A percentile compares a stretch with the other conserved stretches of the same genome.
Conservation (phyloP, 2,113 vertebrate species). For the Ameiurus melas region DNA sequence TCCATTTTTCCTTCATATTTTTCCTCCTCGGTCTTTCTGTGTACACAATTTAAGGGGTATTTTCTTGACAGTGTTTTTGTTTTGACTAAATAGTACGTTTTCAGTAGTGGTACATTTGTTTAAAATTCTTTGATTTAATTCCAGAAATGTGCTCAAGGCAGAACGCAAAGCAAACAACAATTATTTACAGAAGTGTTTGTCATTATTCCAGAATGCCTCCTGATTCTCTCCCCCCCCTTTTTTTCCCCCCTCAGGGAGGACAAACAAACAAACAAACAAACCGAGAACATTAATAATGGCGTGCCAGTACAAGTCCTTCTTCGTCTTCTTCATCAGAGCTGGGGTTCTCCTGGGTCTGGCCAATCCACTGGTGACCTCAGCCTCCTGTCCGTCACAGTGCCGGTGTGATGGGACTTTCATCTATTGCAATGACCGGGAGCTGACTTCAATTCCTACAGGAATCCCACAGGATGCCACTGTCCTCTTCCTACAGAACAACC, state of each 20-base stretch:
- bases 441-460: conserved; percentile 94
- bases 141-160: conserved; percentile 60
- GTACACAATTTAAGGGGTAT: not conserved
- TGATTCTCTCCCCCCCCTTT: conserved; percentile 62
- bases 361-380: conserved; percentile 82
- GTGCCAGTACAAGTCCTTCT: conserved; percentile 86
- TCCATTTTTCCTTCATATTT: not conserved
- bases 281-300: conserved; percentile 87
- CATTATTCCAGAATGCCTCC: conserved; percentile 60
- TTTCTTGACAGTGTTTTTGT: conserved; percentile 29
- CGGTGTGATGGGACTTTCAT: conserved; percentile 97
- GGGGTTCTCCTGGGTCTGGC: conserved; percentile 89
- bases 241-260: conserved; percentile 72
- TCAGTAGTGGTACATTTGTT: conserved; percentile 44
- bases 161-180: conserved; percentile 59
- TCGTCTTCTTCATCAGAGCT: conserved; percentile 89
- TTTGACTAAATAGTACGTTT: conserved; percentile 52
- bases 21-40: not conserved
- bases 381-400: conserved; percentile 89
- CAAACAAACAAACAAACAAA: conserved; percentile 54
- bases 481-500: conserved; percentile 99
- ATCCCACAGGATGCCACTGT: conserved; percentile 94
- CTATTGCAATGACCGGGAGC: conserved; percentile 97
- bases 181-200: conserved; percentile 62
- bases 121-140: conserved; percentile 53